Evolutionary conservation across 2,888 invertebrate genomes (phyloP).

Genomic region (Labia minor): DNA sequence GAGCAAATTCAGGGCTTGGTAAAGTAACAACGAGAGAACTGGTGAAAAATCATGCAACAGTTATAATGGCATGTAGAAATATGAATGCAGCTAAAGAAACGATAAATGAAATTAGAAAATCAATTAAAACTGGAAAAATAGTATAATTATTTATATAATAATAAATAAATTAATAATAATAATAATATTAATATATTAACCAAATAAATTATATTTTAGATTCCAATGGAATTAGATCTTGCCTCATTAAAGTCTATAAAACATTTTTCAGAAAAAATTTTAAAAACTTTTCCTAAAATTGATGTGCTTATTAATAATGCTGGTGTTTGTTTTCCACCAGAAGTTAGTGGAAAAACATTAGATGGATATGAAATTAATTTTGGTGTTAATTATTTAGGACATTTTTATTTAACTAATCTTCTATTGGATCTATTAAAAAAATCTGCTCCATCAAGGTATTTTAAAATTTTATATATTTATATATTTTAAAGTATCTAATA

Average conservation of each 20-base stretch:
- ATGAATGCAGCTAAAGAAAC: conserved; percentile 52
- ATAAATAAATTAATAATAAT: no score
- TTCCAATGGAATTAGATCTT: conserved; percentile 65
- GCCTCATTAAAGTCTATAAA: conserved; percentile 60
- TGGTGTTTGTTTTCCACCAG: conserved; percentile 56
- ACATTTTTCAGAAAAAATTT: conserved; percentile 56
- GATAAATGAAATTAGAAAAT: conserved; percentile 50
- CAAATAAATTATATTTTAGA: conserved; percentile 42
- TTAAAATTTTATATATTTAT: background rate
- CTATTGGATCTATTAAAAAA: conserved; percentile 38
- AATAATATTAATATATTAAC: no score
- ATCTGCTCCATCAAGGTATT: background rate
- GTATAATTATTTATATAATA: no score
- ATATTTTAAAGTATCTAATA: no score
- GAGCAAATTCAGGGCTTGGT: conserved; percentile 76
- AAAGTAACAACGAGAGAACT: conserved; percentile 65
- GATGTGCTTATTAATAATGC: conserved; percentile 73
- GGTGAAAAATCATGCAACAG: conserved; percentile 57
- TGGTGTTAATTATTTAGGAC: conserved; percentile 73
- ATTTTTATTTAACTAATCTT: conserved; percentile 73
- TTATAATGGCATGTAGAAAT: conserved; percentile 72
- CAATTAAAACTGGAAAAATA: conserved; percentile 49
- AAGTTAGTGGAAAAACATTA: conserved; percentile 46
- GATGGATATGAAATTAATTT: conserved; percentile 72
- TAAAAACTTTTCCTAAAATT: conserved; percentile 53